A percentile compares a stretch with the other conserved stretches of the same genome.
Conservation (phyloP, 2,113 vertebrate species). For the Nycticorax nycticorax region DNA sequence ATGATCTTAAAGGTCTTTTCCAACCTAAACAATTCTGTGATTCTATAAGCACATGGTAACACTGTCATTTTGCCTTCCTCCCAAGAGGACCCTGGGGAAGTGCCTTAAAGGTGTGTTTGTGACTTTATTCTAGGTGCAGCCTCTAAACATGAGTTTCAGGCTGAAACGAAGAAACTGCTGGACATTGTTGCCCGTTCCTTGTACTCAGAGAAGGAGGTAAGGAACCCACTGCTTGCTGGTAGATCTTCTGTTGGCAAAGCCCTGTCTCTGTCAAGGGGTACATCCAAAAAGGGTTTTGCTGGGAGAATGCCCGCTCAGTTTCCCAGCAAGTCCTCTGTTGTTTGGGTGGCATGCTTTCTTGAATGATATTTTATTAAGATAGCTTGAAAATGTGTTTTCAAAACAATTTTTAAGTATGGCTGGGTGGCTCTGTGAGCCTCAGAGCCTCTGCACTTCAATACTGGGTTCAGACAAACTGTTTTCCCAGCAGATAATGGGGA, state of each 20-base stretch:
- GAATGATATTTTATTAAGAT: neutral
- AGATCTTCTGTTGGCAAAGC: neutral
- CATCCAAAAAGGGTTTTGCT: neutral
- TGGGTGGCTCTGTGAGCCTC: neutral
- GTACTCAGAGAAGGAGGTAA: slow-evolving; percentile 97
- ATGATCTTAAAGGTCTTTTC: too few relatives aligned
- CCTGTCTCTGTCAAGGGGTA: neutral
- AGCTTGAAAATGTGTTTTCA: neutral
- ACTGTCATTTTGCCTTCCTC: neutral
- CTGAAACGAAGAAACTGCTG: slow-evolving; percentile 95
- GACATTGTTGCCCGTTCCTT: slow-evolving; percentile 95
- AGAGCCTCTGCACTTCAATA: neutral
- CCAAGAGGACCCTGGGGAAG: neutral
- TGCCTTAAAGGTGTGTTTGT: neutral
- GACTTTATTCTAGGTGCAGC: slow-evolving; percentile 76
- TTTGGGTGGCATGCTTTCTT: neutral
- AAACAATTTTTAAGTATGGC: neutral
- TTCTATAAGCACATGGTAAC: neutral
- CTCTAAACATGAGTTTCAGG: slow-evolving; percentile 94
- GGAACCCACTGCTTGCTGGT: neutral
- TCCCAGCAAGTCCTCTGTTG: neutral
- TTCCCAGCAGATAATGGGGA: neutral
- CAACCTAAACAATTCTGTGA: too few relatives aligned
- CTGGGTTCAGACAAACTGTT: neutral
- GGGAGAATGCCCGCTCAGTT: neutral